Base-by-base conservation (phyloP, 2,797 vertebrate genomes). In the Gallirallus australis region DNA sequence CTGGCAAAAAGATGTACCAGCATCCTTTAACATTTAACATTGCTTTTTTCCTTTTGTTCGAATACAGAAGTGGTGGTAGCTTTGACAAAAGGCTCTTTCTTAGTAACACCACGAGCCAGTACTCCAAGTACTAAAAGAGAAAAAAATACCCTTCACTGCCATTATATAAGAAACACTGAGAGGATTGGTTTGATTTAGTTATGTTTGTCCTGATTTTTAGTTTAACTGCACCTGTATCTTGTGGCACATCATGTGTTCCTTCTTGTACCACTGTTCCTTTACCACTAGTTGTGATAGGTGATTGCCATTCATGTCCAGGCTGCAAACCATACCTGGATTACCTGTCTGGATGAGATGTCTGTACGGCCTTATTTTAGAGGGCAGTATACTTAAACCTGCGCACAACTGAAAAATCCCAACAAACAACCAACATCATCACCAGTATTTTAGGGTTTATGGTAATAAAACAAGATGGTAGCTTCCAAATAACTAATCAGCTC, bases 191-290 rank as follows among this genome's bases (percentile, higher is more conserved):
- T 68, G 53, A 30, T 90, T 79, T 50, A 86, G 60, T 50, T 0
- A 16, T 70, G 9, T n/a, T 53, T 86, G 70, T 76, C 15, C 19
- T 69, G 47, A 2, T 50, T 71, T 88, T 60, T 11, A 57, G 37
- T 60, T 48, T 33, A 84, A 57, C 23, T 64, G 28, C 8, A 15
- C 17, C 17, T 56, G 16, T 28, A 18, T 73, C 24, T 66, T 60
- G 6, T 31, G 79, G 40, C 7, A 14, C 0, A 0, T 14, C 0
- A 0, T 12, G 3, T 54, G 40, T 57, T 76, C 12, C 27, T 81
- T 90, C 42, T 37, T 47, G 10, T 80, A 19, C 14, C 6, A 9
- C 47, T 61, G 9, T 17, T 48, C 16, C 19, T 91, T 66, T 64
- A 25, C 30, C 15, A 6, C 6, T 73, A 31, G 12, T 66, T 72